Evolutionary conservation across 2,113 vertebrate species (phyloP).

Genomic region (Ciconia stormi): DNA sequence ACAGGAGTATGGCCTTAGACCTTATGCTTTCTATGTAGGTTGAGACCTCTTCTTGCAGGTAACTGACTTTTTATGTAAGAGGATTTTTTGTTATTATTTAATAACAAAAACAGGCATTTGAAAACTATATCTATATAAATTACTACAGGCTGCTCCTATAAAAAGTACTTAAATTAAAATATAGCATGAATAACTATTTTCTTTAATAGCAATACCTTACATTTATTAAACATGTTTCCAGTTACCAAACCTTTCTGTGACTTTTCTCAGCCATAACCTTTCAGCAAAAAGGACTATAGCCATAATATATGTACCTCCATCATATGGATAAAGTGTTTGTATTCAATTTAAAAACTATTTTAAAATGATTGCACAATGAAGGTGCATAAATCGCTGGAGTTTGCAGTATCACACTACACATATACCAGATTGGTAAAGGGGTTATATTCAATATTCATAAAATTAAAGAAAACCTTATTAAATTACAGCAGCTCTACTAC

Average conservation of each 20-base stretch:
- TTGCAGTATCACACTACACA: background rate
- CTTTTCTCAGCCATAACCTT: background rate
- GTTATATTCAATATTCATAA: background rate
- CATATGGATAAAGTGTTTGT: background rate
- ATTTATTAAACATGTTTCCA: background rate
- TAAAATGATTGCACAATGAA: background rate
- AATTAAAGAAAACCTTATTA: background rate
- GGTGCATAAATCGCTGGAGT: background rate
- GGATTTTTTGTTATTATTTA: background rate
- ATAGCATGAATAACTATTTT: background rate
- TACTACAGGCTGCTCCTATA: background rate
- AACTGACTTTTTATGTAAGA: background rate
- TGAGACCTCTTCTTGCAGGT: background rate
- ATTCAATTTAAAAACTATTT: slow-evolving; percentile 14
- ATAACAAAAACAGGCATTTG: background rate
- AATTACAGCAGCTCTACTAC: background rate
- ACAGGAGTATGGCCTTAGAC: background rate
- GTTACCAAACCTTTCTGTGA: background rate
- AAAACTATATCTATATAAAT: background rate
- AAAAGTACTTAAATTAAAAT: slow-evolving; percentile 29
- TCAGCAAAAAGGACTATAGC: background rate
- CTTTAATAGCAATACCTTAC: background rate
- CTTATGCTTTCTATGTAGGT: background rate
- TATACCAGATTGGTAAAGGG: background rate
- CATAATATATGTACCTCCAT: background rate